phyloP scores from a whole-genome alignment of 53 echinoderm and acorn worm species.

The Pentamera pediparva region DNA sequence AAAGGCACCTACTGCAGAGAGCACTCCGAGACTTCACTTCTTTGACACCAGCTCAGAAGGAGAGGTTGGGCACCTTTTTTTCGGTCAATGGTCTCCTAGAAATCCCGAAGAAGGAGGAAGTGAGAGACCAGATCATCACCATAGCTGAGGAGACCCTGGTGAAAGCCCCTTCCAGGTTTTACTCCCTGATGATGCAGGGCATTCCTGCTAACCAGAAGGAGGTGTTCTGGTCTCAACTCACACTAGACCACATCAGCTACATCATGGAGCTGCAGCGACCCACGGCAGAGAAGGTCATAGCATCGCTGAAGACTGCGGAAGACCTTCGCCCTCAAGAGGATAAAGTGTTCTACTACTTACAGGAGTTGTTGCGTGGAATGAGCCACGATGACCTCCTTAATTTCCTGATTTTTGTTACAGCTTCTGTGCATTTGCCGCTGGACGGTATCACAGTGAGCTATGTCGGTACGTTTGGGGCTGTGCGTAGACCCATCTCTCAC shows the following conservation, averaged over 20 bases:
- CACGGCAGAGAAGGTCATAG: neutral
- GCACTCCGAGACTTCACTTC: neutral
- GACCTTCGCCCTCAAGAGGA: neutral
- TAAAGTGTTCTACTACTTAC: neutral
- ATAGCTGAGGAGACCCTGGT: conserved; percentile 13
- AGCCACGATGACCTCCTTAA: conserved; percentile 17
- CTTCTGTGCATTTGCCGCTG: conserved; percentile 17
- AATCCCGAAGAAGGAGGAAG: neutral
- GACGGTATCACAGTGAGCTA: conserved; percentile 3
- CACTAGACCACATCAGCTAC: conserved; percentile 12
- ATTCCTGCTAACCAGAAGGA: neutral
- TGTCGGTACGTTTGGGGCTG: neutral
- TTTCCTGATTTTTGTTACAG: conserved; percentile 23
- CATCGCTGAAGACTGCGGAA: conserved; percentile 1
- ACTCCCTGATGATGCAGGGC: conserved; percentile 24
- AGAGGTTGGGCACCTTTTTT: neutral
- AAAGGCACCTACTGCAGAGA: neutral
- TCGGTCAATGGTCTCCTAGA: neutral
- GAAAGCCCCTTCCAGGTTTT: conserved; percentile 6
- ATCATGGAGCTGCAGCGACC: neutral
- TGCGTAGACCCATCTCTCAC: neutral
- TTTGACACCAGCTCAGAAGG: neutral
- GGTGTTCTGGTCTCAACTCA: conserved; percentile 26
- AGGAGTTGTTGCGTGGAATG: neutral
- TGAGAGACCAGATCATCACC: conserved; percentile 2